Evolutionary conservation across 2,797 vertebrate species (phyloP).

Genomic region (Arctocebus calabarensis): DNA sequence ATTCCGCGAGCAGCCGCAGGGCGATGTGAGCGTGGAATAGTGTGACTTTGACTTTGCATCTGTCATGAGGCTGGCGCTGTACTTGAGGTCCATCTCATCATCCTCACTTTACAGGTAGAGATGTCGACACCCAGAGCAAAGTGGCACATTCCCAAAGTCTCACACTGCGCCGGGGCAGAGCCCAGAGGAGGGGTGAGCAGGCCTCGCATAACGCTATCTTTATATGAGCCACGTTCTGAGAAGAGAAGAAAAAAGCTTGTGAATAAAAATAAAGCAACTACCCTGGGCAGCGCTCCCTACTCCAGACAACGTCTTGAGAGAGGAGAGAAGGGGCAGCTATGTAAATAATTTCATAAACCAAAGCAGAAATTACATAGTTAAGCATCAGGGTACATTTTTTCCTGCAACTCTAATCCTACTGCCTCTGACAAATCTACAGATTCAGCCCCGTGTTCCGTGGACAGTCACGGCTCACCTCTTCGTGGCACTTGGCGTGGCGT

Average conservation of each 20-base stretch:
- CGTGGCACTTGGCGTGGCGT: not conserved
- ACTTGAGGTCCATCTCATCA: not conserved
- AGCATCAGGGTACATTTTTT: not conserved
- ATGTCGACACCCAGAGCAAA: not conserved
- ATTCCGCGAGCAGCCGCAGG: slow-evolving; percentile 17
- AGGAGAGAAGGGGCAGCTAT: not conserved
- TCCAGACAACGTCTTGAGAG: slow-evolving; percentile 2
- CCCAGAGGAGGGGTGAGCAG: not conserved
- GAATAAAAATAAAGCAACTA: slow-evolving; percentile 16
- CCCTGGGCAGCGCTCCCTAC: not conserved
- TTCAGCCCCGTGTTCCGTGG: not conserved
- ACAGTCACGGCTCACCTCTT: not conserved
- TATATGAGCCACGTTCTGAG: slow-evolving; percentile 22
- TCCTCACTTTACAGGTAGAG: slow-evolving; percentile 5
- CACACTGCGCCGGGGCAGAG: not conserved
- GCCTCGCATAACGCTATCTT: slow-evolving; percentile 8
- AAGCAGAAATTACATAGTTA: not conserved
- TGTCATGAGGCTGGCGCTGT: slow-evolving; percentile 37
- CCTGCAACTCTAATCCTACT: not conserved
- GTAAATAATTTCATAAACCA: not conserved
- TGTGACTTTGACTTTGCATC: not conserved
- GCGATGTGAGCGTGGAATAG: not conserved
- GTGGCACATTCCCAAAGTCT: not conserved
- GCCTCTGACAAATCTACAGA: not conserved
- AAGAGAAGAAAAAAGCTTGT: slow-evolving; percentile 47